phyloP scores from a whole-genome alignment of 1,140 invertebrate genomes.

The Bombus turneri region DNA sequence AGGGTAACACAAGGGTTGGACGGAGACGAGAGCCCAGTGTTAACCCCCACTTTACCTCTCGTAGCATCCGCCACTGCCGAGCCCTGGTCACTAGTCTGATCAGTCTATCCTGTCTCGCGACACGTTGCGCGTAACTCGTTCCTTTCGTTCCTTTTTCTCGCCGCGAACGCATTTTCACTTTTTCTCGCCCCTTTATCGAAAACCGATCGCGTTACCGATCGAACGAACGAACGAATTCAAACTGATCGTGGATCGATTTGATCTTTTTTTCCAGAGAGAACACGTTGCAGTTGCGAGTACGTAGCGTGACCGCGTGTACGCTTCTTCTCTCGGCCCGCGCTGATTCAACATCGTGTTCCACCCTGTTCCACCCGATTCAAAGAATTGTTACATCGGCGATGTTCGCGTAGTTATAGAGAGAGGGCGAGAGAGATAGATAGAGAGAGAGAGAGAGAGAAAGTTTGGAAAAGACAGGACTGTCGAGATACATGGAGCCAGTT shows the following conservation, averaged over 20 bases:
- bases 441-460: no score
- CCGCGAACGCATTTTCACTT: not conserved
- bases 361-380: no score
- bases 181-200: not conserved
- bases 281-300: not conserved
- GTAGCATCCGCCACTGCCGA: constrained; percentile 61
- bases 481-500: not conserved
- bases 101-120: constrained; percentile 61
- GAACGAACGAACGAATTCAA: not conserved
- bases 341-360: no score
- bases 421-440: no score
- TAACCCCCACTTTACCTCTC: constrained; percentile 50
- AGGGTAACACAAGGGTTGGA: constrained; percentile 31
- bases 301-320: constrained; percentile 7
- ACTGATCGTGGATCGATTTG: not conserved
- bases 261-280: not conserved
- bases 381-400: no score
- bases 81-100: constrained; percentile 66
- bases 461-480: not conserved
- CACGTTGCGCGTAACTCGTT: constrained; percentile 40
- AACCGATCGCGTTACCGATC: not conserved
- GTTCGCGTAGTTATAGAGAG: not conserved
- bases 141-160: not conserved
- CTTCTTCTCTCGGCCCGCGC: not conserved
- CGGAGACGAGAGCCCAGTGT: constrained; percentile 38